A percentile compares a stretch with the other conserved stretches of the same genome.
Conservation (phyloP, 2,888 invertebrate genomes). For the Ornithoptera alexandrae region DNA sequence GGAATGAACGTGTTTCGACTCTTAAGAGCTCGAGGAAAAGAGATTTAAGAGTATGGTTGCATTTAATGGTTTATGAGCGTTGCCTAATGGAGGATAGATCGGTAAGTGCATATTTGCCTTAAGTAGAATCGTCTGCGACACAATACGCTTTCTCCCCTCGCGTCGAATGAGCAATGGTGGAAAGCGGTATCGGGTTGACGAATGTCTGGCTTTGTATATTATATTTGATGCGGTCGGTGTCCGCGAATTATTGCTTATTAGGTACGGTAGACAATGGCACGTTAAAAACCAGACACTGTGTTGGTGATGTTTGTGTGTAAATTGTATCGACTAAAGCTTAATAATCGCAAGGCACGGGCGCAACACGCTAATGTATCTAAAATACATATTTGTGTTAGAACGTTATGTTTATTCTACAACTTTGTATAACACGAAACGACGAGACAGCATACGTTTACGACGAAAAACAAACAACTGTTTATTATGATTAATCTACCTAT, state of each 20-base stretch:
- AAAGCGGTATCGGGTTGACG: conserved; percentile 16
- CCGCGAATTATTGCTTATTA: neutral
- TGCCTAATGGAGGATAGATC: conserved; percentile 12
- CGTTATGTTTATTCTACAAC: too few relatives aligned
- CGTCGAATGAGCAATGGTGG: conserved; percentile 23
- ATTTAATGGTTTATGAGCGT: conserved; percentile 5
- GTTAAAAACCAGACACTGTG: too few relatives aligned
- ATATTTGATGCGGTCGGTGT: neutral
- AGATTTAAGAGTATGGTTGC: neutral
- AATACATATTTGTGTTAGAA: too few relatives aligned
- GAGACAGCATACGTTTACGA: too few relatives aligned
- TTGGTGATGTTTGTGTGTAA: too few relatives aligned
- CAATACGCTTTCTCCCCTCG: conserved; percentile 26
- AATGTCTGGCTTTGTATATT: conserved; percentile 12
- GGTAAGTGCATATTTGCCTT: conserved; percentile 16
- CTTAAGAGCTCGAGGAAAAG: neutral
- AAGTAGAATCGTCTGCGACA: conserved; percentile 7
- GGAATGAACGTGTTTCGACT: too few relatives aligned
- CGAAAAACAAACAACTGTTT: too few relatives aligned
- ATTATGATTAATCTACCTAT: too few relatives aligned
- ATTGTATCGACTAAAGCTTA: too few relatives aligned
- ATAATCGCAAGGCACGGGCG: too few relatives aligned
- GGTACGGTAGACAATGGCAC: neutral
- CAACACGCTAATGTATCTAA: too few relatives aligned
- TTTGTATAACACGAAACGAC: too few relatives aligned